Base-by-base conservation (phyloP, 1,140 invertebrate genomes). In the Drosophila subpulchrella region DNA sequence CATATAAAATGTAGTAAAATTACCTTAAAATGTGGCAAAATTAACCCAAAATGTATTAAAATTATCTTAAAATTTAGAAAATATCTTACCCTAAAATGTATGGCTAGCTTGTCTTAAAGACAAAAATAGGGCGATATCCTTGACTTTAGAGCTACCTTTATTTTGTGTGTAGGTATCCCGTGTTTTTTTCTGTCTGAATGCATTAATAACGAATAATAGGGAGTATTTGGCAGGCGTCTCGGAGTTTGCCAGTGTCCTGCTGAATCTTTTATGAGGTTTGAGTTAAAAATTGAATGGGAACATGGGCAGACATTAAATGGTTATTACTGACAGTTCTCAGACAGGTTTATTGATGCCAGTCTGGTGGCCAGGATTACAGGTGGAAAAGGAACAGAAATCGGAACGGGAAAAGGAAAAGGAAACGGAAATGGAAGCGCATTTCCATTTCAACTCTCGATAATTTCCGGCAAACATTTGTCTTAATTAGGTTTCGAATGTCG, bases 341-440 rank as follows among this genome's bases (percentile, higher is more conserved):
- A 83, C 80, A 78, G 67, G 75, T 78, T 82, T 82, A 82, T 82
- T 85, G 78, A 80, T 80, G 75, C 63, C 63, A 55, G 58, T 56
- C 65, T 71, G 66, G 20, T 32, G 48, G 27, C n/a, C 48, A 47
- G 32, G 36, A 17, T 44, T 51, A 51, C 60, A 42, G 60, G 47
- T n/a, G 12, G 13, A 39, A 61, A 42, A 44, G 32, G 11, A n/a
- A 46, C n/a, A 32, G 3, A 10, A 27, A 38, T 34, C 15, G 4
- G 20, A 17, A 55, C 48, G 20, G 39, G 24, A 66, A 71, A 47
- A 41, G 54, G 54, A 75, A 79, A 63, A 36, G 32, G 32, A 57
- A 48, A 76, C 17, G 30, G 34, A 24, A 61, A 54, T 48, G 54
- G 15, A 62, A 50, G 24, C 58, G 34, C 39, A 32, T 15, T 48